Conservation (phyloP, 2,113 vertebrate genomes). For the Tachysurus vachellii region DNA sequence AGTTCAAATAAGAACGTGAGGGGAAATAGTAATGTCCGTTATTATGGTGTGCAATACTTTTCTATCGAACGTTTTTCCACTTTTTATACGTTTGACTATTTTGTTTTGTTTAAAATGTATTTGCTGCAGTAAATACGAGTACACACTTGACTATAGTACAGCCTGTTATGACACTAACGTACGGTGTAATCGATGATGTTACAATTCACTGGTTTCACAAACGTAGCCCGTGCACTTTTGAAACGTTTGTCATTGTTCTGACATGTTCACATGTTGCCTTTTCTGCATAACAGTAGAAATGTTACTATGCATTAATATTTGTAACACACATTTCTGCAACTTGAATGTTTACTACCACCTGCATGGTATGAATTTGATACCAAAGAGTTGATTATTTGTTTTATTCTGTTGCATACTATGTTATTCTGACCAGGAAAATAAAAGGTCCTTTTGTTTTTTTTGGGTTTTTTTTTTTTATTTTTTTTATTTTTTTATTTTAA, state of each 20-base stretch:
- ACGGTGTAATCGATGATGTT: slow-evolving; percentile 33
- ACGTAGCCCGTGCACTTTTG: not conserved
- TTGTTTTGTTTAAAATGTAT: slow-evolving; percentile 46
- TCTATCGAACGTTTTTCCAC: slow-evolving; percentile 59
- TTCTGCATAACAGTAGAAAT: not conserved
- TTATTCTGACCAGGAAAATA: not conserved
- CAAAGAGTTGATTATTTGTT: slow-evolving; percentile 7
- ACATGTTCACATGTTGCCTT: not conserved
- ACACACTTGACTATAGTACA: slow-evolving; percentile 56
- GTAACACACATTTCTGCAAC: not conserved
- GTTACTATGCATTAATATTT: slow-evolving; percentile 6
- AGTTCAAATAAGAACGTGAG: slow-evolving; percentile 30
- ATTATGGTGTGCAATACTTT: slow-evolving; percentile 60
- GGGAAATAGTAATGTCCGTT: slow-evolving; percentile 48
- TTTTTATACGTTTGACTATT: slow-evolving; percentile 73
- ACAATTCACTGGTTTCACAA: slow-evolving; percentile 23
- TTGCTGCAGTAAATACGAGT: slow-evolving; percentile 51
- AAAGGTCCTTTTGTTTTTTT: not conserved
- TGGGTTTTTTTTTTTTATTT: too few species aligned
- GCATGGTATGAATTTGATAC: slow-evolving; percentile 42
- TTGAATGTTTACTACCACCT: slow-evolving; percentile 12
- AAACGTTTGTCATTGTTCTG: not conserved
- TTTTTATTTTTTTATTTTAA: not conserved
- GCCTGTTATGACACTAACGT: slow-evolving; percentile 52
- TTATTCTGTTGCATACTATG: not conserved